These are phyloP conservation scores for Dicerorhinus sumatrensis DNA, from an alignment of 2,113 vertebrate genomes.

Conservation along the genomic window DNA sequence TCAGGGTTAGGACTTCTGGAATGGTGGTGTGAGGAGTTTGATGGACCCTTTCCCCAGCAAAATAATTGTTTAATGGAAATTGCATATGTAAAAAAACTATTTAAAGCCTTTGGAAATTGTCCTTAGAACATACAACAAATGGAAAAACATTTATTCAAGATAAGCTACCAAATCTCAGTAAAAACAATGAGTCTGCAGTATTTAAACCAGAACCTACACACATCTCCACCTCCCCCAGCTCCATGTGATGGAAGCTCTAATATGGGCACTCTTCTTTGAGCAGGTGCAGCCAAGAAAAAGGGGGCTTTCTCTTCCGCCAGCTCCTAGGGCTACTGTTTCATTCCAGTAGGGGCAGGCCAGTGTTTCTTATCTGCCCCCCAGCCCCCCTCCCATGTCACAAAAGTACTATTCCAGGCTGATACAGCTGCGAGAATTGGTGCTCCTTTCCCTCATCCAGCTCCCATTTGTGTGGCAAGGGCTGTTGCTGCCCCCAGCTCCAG, in stretches of 20 bases:
- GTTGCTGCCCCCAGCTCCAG: neutral
- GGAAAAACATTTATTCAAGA: neutral
- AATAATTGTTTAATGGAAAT: neutral
- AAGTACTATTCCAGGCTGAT: neutral
- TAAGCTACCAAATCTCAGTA: neutral
- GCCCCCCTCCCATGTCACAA: neutral
- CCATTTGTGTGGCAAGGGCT: neutral
- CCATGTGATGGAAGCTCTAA: neutral
- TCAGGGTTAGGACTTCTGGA: neutral
- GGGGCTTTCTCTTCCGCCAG: neutral
- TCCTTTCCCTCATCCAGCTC: neutral
- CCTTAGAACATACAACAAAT: neutral
- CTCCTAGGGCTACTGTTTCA: neutral
- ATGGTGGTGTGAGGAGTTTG: neutral
- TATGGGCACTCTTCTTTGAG: neutral
- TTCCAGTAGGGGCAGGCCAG: neutral
- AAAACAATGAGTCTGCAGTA: neutral
- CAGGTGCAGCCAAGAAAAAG: neutral
- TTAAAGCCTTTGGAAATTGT: conserved; percentile 7
- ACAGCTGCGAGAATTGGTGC: neutral
- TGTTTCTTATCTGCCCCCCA: neutral
- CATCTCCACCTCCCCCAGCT: neutral
- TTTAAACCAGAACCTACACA: neutral
- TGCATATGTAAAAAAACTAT: neutral
- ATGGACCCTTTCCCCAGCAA: neutral